Percentiles rank a stretch among this genome's conserved stretches.
Evolutionary conservation across 1,140 invertebrate species (phyloP).

Genomic region (Diorhabda elongata): DNA sequence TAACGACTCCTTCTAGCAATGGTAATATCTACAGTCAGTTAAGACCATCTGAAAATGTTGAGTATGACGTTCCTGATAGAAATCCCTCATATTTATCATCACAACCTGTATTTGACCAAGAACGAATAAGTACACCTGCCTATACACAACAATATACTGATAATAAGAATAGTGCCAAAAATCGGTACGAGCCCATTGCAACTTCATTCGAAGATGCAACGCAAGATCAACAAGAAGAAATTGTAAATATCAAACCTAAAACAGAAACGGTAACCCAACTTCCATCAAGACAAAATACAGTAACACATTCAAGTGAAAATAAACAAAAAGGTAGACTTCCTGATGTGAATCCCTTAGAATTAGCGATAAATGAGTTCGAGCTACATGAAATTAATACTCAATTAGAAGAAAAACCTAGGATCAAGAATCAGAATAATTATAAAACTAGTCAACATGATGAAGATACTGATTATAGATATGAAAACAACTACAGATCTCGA

Average conservation of each 20-base stretch:
- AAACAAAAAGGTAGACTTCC: constrained; percentile 10
- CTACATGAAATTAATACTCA: constrained; percentile 39
- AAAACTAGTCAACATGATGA: constrained; percentile 24
- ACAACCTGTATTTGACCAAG: neutral
- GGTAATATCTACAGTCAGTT: neutral
- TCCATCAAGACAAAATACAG: neutral
- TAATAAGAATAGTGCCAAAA: neutral
- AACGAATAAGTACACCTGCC: neutral
- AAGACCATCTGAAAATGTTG: neutral
- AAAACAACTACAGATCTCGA: neutral
- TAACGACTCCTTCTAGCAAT: neutral
- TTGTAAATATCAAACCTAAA: constrained; percentile 4
- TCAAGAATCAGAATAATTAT: constrained; percentile 19
- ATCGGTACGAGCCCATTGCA: constrained; percentile 4
- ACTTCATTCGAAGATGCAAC: neutral
- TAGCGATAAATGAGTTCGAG: constrained; percentile 40
- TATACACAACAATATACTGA: neutral
- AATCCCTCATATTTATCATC: neutral
- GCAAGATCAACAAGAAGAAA: neutral
- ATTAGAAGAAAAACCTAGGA: constrained; percentile 25
- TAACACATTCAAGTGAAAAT: neutral
- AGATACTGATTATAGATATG: constrained; percentile 22
- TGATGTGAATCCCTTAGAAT: constrained; percentile 26
- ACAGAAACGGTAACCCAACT: neutral
- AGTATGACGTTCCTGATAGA: neutral